Evolutionary conservation across 2,113 vertebrate genomes (phyloP).

Genomic region (Lethenteron camtschaticum): DNA sequence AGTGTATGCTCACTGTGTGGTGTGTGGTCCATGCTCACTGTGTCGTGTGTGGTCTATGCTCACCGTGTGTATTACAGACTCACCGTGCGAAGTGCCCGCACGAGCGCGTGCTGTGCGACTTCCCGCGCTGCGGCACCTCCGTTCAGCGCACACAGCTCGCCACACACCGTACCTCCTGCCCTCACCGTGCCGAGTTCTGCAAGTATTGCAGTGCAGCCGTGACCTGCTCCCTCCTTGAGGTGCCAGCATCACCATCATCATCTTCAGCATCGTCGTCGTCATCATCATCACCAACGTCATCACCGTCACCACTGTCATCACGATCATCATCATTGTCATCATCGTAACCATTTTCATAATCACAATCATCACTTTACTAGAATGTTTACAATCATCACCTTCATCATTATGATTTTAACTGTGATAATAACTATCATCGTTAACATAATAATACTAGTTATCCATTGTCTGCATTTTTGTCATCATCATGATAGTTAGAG

Average conservation of each 20-base stretch:
- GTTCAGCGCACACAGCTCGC: not conserved
- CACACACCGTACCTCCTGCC: not conserved
- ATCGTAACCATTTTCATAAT: not conserved
- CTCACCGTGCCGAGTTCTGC: not conserved
- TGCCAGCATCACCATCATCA: not conserved
- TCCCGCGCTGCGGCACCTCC: not conserved
- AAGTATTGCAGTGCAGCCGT: slow-evolving; percentile 2
- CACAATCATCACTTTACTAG: not conserved
- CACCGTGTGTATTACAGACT: too few relatives aligned
- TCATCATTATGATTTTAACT: not conserved
- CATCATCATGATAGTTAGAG: not conserved
- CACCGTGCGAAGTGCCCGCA: too few relatives aligned
- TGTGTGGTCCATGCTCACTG: too few relatives aligned
- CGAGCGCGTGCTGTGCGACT: too few relatives aligned
- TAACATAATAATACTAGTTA: too few relatives aligned
- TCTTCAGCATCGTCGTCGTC: not conserved
- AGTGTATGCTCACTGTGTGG: too few relatives aligned
- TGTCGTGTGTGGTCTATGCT: too few relatives aligned
- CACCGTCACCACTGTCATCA: not conserved
- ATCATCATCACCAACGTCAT: not conserved
- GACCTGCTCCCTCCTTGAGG: slow-evolving; percentile 1
- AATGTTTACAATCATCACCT: not conserved
- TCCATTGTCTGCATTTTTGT: not conserved
- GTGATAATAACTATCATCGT: not conserved
- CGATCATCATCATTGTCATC: not conserved